phyloP scores from a whole-genome alignment of 2,797 vertebrate genomes.

The Cichlasoma orientale region DNA sequence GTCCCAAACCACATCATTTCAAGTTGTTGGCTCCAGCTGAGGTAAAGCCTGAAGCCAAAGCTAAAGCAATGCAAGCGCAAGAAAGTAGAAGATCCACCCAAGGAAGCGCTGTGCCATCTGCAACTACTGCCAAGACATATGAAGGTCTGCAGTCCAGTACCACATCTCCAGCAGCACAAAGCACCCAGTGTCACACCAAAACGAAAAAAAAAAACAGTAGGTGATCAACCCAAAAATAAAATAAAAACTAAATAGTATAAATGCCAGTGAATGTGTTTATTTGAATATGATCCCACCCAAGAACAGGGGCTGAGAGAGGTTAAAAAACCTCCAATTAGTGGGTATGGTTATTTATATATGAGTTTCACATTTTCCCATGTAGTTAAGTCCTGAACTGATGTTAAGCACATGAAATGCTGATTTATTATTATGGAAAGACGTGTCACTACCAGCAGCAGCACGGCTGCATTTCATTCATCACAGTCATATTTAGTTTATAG shows the following conservation, averaged over 20 bases:
- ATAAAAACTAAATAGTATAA: background rate
- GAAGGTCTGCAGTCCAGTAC: background rate
- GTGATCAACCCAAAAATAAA: background rate
- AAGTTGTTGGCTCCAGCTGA: conserved; percentile 7
- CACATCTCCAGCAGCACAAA: background rate
- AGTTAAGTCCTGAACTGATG: background rate
- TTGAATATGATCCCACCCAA: background rate
- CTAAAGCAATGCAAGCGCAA: background rate
- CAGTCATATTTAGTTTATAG: background rate
- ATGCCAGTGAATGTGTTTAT: background rate
- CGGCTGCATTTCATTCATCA: fast-evolving
- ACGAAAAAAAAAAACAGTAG: background rate
- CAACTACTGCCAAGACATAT: background rate
- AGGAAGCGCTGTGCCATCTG: background rate
- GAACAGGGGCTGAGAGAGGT: background rate
- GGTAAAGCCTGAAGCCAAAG: background rate
- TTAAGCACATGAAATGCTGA: background rate
- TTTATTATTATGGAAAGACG: background rate
- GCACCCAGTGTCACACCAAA: background rate
- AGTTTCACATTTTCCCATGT: background rate
- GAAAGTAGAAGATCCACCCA: background rate
- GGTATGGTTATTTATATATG: background rate
- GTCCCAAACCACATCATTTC: background rate
- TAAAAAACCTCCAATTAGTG: background rate
- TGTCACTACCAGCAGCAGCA: background rate